Percentiles rank a stretch among this genome's conserved stretches.
These are phyloP conservation scores for Adelognathus sp. DNA, from an alignment of 2,888 invertebrate species.

Conservation along the genomic window DNA sequence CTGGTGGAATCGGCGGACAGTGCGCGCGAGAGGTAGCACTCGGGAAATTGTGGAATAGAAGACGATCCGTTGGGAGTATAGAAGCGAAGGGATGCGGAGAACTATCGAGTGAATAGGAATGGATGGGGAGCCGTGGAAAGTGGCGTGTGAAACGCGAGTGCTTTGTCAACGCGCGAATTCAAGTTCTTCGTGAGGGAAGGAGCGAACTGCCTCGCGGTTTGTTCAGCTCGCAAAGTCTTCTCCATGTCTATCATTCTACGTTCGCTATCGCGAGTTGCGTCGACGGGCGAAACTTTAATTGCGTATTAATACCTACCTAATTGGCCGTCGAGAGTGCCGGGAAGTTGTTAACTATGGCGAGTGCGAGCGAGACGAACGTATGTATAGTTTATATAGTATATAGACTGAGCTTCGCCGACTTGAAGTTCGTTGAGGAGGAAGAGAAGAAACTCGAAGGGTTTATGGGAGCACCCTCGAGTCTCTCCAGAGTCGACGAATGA, in stretches of 20 bases:
- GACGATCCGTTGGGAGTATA: neutral
- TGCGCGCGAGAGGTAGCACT: neutral
- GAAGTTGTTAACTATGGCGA: constrained; percentile 64
- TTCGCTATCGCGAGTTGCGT: neutral
- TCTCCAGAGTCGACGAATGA: neutral
- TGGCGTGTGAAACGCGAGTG: constrained; percentile 11
- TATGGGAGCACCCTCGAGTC: neutral
- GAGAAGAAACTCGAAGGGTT: neutral
- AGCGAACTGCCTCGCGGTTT: neutral
- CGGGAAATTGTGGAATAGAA: neutral
- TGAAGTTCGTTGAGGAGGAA: constrained; percentile 2
- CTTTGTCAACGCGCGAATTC: constrained; percentile 32
- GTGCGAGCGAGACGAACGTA: neutral
- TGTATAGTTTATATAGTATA: neutral
- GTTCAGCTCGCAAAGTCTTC: neutral
- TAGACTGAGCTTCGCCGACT: constrained; percentile 1
- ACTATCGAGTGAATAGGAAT: neutral
- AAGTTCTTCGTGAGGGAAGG: constrained; percentile 4
- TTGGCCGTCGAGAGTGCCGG: constrained; percentile 54
- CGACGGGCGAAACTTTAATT: constrained; percentile 65
- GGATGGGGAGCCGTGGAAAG: constrained; percentile 4
- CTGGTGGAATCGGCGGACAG: neutral
- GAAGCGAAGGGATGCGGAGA: neutral
- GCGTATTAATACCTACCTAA: constrained; percentile 67
- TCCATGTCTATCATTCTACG: neutral